Evolutionary conservation across 2,888 invertebrate species (phyloP).

Genomic region (Hyalella azteca): DNA sequence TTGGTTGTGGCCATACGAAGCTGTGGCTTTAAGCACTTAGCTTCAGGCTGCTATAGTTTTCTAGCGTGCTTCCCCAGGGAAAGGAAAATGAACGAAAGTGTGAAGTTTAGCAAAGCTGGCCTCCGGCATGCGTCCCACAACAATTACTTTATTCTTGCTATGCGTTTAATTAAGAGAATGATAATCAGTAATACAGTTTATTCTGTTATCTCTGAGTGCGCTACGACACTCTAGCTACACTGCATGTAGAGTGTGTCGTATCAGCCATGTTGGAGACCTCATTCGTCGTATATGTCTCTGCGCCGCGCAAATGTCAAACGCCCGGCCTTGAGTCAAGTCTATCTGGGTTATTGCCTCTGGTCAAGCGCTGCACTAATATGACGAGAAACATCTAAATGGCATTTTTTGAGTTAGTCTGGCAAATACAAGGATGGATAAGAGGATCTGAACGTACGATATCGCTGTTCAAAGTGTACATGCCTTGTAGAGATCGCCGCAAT

Average conservation of each 20-base stretch:
- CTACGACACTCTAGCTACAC: background rate
- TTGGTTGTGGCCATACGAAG: too few relatives aligned
- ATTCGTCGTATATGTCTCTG: constrained; percentile 4
- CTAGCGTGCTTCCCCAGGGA: too few relatives aligned
- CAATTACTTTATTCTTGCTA: background rate
- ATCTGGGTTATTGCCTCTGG: constrained; percentile 22
- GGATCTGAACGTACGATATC: background rate
- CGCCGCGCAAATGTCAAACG: constrained; percentile 25
- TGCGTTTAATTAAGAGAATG: background rate
- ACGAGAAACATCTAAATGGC: constrained; percentile 13
- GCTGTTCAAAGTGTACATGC: background rate
- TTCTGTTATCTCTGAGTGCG: background rate
- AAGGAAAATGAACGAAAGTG: too few relatives aligned
- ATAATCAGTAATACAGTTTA: background rate
- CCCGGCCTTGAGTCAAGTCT: constrained; percentile 1
- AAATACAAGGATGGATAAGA: background rate
- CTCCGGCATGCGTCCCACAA: too few relatives aligned
- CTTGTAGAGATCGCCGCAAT: too few relatives aligned
- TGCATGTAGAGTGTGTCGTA: background rate
- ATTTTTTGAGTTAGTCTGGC: constrained; percentile 2
- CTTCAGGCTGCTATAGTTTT: too few relatives aligned
- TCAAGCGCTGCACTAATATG: constrained; percentile 5
- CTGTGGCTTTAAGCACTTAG: too few relatives aligned
- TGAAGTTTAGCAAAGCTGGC: too few relatives aligned
- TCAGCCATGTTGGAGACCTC: background rate